These are phyloP conservation scores for Drosophila sp. DNA, from an alignment of 1,140 invertebrate genomes.

Conservation along the genomic window DNA sequence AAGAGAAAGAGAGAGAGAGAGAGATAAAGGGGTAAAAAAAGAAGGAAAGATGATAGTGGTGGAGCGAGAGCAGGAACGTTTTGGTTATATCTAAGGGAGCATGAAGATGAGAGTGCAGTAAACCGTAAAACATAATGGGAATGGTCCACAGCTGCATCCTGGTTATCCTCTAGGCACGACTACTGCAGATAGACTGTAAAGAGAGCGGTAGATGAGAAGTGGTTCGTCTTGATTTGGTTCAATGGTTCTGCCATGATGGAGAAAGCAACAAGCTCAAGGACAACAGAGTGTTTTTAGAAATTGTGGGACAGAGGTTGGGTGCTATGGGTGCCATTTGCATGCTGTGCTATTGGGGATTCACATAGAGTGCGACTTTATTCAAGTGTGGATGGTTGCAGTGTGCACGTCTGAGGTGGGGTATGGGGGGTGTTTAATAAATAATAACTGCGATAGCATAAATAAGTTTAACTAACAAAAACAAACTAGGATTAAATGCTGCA, in stretches of 20 bases:
- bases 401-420: not conserved
- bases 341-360: slow-evolving; percentile 52
- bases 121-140: slow-evolving; percentile 41
- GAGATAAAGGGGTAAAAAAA: slow-evolving; percentile 13
- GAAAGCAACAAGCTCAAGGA: slow-evolving; percentile 25
- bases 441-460: slow-evolving; percentile 53
- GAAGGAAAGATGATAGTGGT: not conserved
- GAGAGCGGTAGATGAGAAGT: slow-evolving; percentile 72
- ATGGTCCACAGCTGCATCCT: slow-evolving; percentile 63
- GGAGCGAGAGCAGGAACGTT: slow-evolving; percentile 38
- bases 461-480: slow-evolving; percentile 50
- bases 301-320: slow-evolving; percentile 27
- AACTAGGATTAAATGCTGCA: slow-evolving; percentile 69
- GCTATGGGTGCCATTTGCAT: slow-evolving; percentile 40
- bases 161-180: slow-evolving; percentile 48
- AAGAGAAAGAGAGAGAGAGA: slow-evolving; percentile 15
- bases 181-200: slow-evolving; percentile 76
- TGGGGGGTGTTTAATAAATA: slow-evolving; percentile 48
- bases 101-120: slow-evolving; percentile 50
- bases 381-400: not conserved
- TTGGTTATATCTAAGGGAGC: slow-evolving; percentile 56
- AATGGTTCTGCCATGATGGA: slow-evolving; percentile 22
- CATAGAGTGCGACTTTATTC: slow-evolving; percentile 38
- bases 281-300: slow-evolving; percentile 14
- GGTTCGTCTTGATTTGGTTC: slow-evolving; percentile 24